Evolutionary conservation across 1,140 invertebrate genomes (phyloP), one percentile per base, ranked within the genome.

Genomic region (Euborellia annulipes): DNA sequence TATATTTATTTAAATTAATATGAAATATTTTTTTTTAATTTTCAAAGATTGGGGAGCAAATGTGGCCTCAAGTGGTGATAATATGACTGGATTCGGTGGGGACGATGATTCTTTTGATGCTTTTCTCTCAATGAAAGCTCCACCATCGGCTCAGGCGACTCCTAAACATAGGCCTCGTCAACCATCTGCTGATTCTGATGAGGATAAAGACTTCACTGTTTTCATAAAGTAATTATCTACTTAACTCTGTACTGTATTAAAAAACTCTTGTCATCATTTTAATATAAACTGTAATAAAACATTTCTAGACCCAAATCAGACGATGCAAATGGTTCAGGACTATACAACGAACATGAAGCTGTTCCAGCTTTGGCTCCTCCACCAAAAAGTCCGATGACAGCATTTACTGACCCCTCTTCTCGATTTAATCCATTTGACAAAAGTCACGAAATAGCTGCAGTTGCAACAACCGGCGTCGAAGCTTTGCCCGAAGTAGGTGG

Each of bases 401-500:
- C 55, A 9, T 60, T 61, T 50, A 61, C 61, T 50, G 68, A 75
- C 54, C 50, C 64, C n/a, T 67, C 76, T 0, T 70, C 73, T 2
- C 67, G 78, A 22, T 69, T 71, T 51, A 84, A 85, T 64, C 89
- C 88, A 1, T 92, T 92, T 58, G 83, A 89, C 59, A 79, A 80
- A 52, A 72, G 75, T 41, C 68, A 61, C 20, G 69, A 71, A 43
- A 60, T 68, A 42, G 62, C 60, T 41, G 62, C 58, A 30, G 66
- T 68, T 6, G 71, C 49, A 48, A 27, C 23, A 27, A 11, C 23
- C 4, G 23, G 4, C 11, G 23, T 27, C 4, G 23, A 27, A 27
- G 11, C 23, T 6, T 4, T 6, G 23, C 4, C 23, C 11, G 23
- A 4, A 4, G 11, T 27, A 6, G 23, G 16, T 49, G 54, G n/a